phyloP scores from a whole-genome alignment of 2,888 invertebrate species.

The Spisula solida region DNA sequence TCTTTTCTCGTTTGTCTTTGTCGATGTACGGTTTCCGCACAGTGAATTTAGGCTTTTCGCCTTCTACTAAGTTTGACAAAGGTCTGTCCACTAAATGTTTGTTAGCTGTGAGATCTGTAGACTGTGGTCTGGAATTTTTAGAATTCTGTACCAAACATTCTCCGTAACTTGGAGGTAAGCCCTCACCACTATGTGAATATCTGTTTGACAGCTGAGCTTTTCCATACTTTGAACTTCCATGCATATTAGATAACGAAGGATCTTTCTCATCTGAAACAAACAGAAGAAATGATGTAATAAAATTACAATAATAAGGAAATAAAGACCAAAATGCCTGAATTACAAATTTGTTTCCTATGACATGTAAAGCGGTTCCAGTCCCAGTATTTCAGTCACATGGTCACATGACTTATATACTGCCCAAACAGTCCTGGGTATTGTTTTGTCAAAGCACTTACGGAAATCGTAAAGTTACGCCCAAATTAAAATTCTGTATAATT shows the following conservation, averaged over 20 bases:
- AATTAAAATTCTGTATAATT: too few species aligned
- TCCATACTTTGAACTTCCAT: slow-evolving; percentile 37
- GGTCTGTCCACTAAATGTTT: slow-evolving; percentile 57
- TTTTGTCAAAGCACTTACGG: too few species aligned
- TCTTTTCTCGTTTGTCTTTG: slow-evolving; percentile 62
- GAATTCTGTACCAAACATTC: background rate
- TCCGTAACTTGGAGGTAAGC: slow-evolving; percentile 29
- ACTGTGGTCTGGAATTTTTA: slow-evolving; percentile 64
- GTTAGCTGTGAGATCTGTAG: slow-evolving; percentile 60
- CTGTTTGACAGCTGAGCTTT: slow-evolving; percentile 59
- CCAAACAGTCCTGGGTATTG: too few species aligned
- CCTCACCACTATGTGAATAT: slow-evolving; percentile 38
- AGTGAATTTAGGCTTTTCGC: slow-evolving; percentile 70
- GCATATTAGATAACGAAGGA: slow-evolving; percentile 41
- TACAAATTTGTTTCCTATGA: too few species aligned
- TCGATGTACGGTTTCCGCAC: slow-evolving; percentile 69
- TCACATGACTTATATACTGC: too few species aligned
- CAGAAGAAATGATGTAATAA: background rate
- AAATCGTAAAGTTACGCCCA: too few species aligned
- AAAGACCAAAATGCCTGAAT: background rate
- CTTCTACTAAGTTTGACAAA: slow-evolving; percentile 63
- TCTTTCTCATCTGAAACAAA: slow-evolving; percentile 67
- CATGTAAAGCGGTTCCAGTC: too few species aligned
- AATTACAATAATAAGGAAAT: background rate
- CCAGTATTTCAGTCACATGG: too few species aligned